Percentiles rank a stretch among this genome's conserved stretches.
Conservation (phyloP, 2,888 invertebrate species). For the Drosophila mayaguana region DNA sequence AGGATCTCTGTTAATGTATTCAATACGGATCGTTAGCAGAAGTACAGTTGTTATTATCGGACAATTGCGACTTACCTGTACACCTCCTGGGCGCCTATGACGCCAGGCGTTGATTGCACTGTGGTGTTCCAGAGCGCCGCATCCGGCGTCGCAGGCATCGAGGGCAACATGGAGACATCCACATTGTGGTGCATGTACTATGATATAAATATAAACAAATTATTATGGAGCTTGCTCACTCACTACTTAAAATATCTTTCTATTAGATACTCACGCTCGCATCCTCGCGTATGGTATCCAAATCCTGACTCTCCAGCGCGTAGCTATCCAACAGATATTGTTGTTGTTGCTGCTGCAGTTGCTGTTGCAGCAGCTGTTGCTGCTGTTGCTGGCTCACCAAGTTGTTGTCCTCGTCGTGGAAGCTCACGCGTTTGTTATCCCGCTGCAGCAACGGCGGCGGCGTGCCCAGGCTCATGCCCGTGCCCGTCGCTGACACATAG, state of each 20-base stretch:
- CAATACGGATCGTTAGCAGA: neutral
- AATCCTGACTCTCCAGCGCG: constrained; percentile 73
- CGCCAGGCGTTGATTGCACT: constrained; percentile 93
- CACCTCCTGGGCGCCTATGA: constrained; percentile 99
- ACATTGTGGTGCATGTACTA: constrained; percentile 86
- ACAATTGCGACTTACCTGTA: constrained; percentile 88
- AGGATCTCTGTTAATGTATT: constrained; percentile 90
- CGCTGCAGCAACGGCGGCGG: constrained; percentile 74
- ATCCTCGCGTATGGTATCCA: constrained; percentile 89
- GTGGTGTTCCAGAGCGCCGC: constrained; percentile 85
- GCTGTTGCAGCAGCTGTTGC: constrained; percentile 29
- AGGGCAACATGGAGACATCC: constrained; percentile 92
- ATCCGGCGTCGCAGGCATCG: constrained; percentile 89
- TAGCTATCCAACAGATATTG: constrained; percentile 68
- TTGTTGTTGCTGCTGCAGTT: constrained; percentile 48
- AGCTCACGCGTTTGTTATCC: constrained; percentile 89
- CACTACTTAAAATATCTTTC: neutral
- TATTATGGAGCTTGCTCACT: too few relatives aligned
- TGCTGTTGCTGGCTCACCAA: constrained; percentile 48
- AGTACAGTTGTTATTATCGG: too few relatives aligned
- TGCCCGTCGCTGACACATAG: constrained; percentile 67
- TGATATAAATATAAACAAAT: neutral
- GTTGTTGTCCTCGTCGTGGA: constrained; percentile 88
- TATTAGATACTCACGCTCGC: constrained; percentile 87
- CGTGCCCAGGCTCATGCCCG: constrained; percentile 44